Conservation (phyloP, 2,888 invertebrate genomes). For the Charanyca ferruginea region DNA sequence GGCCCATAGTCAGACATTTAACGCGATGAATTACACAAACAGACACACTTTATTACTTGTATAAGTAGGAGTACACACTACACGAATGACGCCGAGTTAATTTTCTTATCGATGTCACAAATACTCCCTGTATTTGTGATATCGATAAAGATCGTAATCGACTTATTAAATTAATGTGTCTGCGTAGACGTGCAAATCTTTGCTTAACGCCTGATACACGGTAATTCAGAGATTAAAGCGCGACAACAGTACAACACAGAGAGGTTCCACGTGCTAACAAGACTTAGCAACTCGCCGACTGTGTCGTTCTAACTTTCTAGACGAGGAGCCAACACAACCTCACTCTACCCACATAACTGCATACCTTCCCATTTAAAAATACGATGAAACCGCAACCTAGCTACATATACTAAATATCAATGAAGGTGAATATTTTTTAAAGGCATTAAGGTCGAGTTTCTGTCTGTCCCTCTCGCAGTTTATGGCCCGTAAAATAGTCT, state of each 20-base stretch:
- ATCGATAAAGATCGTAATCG: constrained; percentile 48
- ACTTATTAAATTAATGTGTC: constrained; percentile 70
- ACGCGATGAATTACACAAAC: constrained; percentile 81
- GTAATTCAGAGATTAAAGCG: constrained; percentile 69
- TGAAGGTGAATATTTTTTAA: constrained; percentile 74
- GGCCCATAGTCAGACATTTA: constrained; percentile 81
- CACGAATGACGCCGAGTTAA: constrained; percentile 50
- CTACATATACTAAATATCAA: constrained; percentile 63
- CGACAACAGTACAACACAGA: constrained; percentile 67
- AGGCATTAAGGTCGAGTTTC: constrained; percentile 72
- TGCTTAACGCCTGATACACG: constrained; percentile 61
- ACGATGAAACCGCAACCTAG: constrained; percentile 37
- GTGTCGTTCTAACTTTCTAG: constrained; percentile 75
- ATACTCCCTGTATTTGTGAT: constrained; percentile 38
- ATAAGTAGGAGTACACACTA: constrained; percentile 65
- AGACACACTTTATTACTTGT: constrained; percentile 61
- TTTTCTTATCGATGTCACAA: constrained; percentile 43
- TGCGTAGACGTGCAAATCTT: constrained; percentile 68
- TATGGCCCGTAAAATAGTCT: constrained; percentile 84
- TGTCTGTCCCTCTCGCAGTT: constrained; percentile 72
- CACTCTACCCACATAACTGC: constrained; percentile 20
- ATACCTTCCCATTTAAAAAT: constrained; percentile 41
- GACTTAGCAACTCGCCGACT: constrained; percentile 71
- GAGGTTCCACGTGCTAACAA: constrained; percentile 73
- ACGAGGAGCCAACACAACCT: constrained; percentile 68